Evolutionary conservation across 2,888 invertebrate genomes (phyloP).

Genomic region (Mesorhabditis belari): DNA sequence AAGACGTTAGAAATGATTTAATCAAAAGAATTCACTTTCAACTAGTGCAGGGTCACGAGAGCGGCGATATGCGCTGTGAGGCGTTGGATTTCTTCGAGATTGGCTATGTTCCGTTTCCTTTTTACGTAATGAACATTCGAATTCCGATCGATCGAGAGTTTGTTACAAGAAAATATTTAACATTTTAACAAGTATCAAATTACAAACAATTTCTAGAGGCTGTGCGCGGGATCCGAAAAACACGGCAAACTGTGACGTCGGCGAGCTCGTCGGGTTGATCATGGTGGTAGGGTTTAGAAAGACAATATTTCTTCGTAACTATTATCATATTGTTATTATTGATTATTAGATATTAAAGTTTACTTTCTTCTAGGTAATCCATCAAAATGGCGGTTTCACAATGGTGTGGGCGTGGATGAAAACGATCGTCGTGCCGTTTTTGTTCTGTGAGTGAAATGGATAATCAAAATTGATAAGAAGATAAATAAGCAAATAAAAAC

Average conservation of each 20-base stretch:
- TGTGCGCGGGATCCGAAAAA: constrained; percentile 16
- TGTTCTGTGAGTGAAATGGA: constrained; percentile 56
- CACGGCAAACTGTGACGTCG: constrained; percentile 70
- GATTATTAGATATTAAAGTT: too few relatives aligned
- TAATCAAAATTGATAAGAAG: too few relatives aligned
- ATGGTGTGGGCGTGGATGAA: constrained; percentile 90
- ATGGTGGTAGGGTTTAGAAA: not conserved
- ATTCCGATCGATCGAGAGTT: constrained; percentile 64
- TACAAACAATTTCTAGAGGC: not conserved
- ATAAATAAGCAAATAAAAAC: too few relatives aligned
- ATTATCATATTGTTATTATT: too few relatives aligned
- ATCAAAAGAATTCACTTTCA: too few relatives aligned
- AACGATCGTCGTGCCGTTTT: constrained; percentile 80
- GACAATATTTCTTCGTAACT: too few relatives aligned
- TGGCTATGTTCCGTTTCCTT: constrained; percentile 87
- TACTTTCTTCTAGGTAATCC: constrained; percentile 65
- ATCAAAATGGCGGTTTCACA: constrained; percentile 98
- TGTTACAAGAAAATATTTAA: not conserved
- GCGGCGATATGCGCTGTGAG: constrained; percentile 77
- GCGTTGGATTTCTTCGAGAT: constrained; percentile 91
- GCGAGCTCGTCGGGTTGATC: constrained; percentile 71
- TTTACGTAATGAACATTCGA: constrained; percentile 84
- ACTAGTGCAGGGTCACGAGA: constrained; percentile 53
- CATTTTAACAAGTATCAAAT: not conserved
- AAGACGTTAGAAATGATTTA: too few relatives aligned